These are phyloP conservation scores for Tethea ocularis DNA, from an alignment of 2,888 invertebrate species.

Conservation along the genomic window DNA sequence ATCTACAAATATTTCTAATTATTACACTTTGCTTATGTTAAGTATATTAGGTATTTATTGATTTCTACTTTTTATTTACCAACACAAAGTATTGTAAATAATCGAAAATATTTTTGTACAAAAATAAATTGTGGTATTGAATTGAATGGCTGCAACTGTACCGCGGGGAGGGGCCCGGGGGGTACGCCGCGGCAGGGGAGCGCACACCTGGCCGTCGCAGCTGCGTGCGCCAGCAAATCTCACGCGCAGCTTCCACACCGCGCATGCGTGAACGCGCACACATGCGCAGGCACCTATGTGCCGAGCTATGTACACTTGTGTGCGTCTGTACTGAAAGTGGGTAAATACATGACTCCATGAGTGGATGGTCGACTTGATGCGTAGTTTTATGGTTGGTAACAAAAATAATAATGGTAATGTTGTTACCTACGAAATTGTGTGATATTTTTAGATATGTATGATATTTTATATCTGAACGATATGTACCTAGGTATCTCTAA, in stretches of 20 bases:
- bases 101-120: neutral
- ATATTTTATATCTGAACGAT: no score
- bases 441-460: no score
- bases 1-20: no score
- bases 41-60: no score
- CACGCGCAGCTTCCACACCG: constrained; percentile 81
- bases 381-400: constrained; percentile 8
- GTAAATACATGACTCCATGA: constrained; percentile 18
- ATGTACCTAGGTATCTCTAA: no score
- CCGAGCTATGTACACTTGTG: constrained; percentile 3
- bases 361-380: constrained; percentile 10
- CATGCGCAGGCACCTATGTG: constrained; percentile 20
- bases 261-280: constrained; percentile 69
- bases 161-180: constrained; percentile 55
- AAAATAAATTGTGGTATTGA: constrained; percentile 14
- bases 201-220: constrained; percentile 81
- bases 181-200: constrained; percentile 53
- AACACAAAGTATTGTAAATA: no score
- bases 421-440: constrained; percentile 3
- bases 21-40: no score
- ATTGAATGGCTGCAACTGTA: constrained; percentile 41
- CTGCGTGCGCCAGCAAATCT: constrained; percentile 79
- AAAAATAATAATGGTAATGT: constrained; percentile 12
- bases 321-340: constrained; percentile 22
- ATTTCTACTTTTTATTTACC: no score